Conservation (phyloP, 2,888 invertebrate genomes). For the Chaitophorus viminalis region DNA sequence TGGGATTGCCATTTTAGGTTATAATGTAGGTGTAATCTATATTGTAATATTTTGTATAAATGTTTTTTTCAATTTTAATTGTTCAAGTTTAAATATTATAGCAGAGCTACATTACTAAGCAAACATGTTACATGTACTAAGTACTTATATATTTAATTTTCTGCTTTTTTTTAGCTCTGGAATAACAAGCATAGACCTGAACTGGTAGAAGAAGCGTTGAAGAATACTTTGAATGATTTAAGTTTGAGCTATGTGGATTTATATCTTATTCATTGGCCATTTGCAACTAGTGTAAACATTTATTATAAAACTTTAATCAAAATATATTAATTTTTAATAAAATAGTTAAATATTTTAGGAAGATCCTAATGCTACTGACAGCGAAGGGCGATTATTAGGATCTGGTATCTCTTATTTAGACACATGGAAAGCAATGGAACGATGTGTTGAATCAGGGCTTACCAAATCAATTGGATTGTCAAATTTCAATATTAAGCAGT, state of each 20-base stretch:
- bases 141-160: not conserved
- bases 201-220: conserved; percentile 77
- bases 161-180: conserved; percentile 70
- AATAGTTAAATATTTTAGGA: conserved; percentile 21
- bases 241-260: conserved; percentile 83
- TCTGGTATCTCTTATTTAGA: conserved; percentile 67
- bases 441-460: conserved; percentile 75
- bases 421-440: conserved; percentile 81
- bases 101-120: no score
- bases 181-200: conserved; percentile 86
- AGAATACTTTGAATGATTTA: conserved; percentile 76
- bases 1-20: no score
- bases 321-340: not conserved
- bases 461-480: conserved; percentile 81
- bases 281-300: conserved; percentile 78
- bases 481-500: conserved; percentile 82
- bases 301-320: not conserved
- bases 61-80: no score
- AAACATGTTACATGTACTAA: no score
- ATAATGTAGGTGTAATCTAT: no score
- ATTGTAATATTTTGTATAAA: no score
- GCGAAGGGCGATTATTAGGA: conserved; percentile 45
- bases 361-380: conserved; percentile 55
- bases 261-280: conserved; percentile 93
- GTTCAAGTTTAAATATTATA: no score